Conservation (phyloP, 2,113 vertebrate species). For the Pleuronectes platessa region DNA sequence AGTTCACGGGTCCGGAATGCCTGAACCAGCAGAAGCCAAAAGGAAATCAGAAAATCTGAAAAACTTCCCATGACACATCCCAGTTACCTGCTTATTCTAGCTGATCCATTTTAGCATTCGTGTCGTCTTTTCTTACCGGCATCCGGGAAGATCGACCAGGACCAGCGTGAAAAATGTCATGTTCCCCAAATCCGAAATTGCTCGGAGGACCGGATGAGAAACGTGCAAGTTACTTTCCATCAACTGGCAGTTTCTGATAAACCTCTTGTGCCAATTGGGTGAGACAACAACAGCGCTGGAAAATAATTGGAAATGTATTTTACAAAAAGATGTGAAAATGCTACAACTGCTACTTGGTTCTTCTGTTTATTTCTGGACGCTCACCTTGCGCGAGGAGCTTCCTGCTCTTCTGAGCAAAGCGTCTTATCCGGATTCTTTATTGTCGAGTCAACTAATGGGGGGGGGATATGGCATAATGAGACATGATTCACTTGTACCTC, state of each 20-base stretch:
- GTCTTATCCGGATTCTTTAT: conserved; percentile 83
- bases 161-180: conserved; percentile 84
- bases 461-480: conserved; percentile 14
- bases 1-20: conserved; percentile 56
- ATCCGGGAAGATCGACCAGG: conserved; percentile 85
- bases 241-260: conserved; percentile 79
- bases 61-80: background rate
- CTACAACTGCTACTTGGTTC: background rate
- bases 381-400: conserved; percentile 82
- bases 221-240: conserved; percentile 86
- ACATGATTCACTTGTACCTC: background rate
- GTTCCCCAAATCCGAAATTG: conserved; percentile 85
- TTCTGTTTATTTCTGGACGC: conserved; percentile 38
- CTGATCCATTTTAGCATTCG: background rate
- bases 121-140: conserved; percentile 81
- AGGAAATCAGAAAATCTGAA: background rate
- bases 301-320: conserved; percentile 1
- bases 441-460: conserved; percentile 80
- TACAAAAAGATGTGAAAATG: background rate
- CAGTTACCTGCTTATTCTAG: background rate
- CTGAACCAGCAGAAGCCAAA: conserved; percentile 34
- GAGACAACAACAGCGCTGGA: conserved; percentile 87
- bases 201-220: conserved; percentile 88
- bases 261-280: conserved; percentile 83
- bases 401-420: conserved; percentile 72